Conservation (phyloP, 2,797 vertebrate genomes). For the Gallinago stenura region DNA sequence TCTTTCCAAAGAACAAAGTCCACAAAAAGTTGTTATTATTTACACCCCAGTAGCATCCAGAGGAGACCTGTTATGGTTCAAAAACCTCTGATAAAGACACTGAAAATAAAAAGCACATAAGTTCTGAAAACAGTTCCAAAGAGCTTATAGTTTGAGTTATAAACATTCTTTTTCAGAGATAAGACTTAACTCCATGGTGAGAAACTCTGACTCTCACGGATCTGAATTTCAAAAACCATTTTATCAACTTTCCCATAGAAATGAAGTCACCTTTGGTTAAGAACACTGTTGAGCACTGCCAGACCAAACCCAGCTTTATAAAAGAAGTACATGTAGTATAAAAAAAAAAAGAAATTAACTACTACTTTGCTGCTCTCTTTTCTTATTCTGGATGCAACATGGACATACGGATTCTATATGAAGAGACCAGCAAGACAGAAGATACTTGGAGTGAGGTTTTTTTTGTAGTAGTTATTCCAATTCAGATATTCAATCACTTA, state of each 20-base stretch:
- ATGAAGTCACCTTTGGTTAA: constrained; percentile 1
- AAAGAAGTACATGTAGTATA: neutral
- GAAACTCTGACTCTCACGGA: neutral
- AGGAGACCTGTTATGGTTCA: constrained; percentile 11
- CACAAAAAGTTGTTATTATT: constrained; percentile 28
- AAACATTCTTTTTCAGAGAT: constrained; percentile 24
- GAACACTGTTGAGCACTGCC: neutral
- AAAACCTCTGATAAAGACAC: constrained; percentile 52
- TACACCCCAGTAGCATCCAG: neutral
- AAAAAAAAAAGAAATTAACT: neutral
- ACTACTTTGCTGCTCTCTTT: neutral
- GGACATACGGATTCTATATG: neutral
- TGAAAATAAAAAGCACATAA: neutral
- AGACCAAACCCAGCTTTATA: neutral
- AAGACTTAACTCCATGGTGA: constrained; percentile 18
- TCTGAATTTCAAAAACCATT: constrained; percentile 6
- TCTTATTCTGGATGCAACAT: neutral
- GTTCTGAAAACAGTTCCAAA: constrained; percentile 31
- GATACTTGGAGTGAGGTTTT: neutral
- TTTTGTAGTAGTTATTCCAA: neutral
- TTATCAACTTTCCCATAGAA: neutral
- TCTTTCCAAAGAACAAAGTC: constrained; percentile 31
- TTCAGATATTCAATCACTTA: neutral
- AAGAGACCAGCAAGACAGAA: neutral
- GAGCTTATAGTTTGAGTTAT: constrained; percentile 16